Base-by-base conservation (phyloP, 2,113 vertebrate species). In the Danio rerio region DNA sequence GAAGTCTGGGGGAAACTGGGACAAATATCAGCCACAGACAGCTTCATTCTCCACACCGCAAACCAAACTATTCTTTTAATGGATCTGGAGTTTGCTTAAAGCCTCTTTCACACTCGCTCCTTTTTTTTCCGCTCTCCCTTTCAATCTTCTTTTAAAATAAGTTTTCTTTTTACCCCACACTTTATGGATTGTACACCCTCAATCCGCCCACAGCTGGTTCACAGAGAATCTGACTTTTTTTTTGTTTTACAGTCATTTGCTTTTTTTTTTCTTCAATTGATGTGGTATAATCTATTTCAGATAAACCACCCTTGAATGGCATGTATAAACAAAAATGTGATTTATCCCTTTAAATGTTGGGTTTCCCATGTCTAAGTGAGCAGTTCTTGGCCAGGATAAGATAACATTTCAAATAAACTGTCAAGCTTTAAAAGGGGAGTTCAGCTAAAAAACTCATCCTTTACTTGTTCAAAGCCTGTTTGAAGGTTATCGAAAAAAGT, bases 1-100 rank as follows among this genome's bases (percentile, higher is more conserved):
- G 15, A 58, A 65, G 77, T 79, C 76, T 52, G 78, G 86, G 49
- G 76, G 81, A 88, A 87, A 65, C 43, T 86, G 83, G 77, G 77
- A 87, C 86, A 87, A 85, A 75, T 72, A 42, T 63, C 40, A 50
- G 74, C 56, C 66, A 53, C 40, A 56, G 71, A 69, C 42, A 59
- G 61, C 56, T 78, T 68, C 66, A 53, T 75, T 76, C 49, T 69
- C 73, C 50, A n/a, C 71, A 85, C 71, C 61, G 15, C 56, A 42
- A 65, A 65, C 69, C 76, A 82, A 81, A 66, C 49, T 73, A 79
- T 65, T 80, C 45, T 75, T 66, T 65, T 52, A 81, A 79, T 78
- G 55, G 74, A 81, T 72, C 62, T 50, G 40, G 61, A 77, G 40
- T 45, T 59, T 50, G 13, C 56, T 66, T 62, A 75, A 66, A 59